phyloP scores from a whole-genome alignment of 2,888 invertebrate species.

The Tenthredo amoena region DNA sequence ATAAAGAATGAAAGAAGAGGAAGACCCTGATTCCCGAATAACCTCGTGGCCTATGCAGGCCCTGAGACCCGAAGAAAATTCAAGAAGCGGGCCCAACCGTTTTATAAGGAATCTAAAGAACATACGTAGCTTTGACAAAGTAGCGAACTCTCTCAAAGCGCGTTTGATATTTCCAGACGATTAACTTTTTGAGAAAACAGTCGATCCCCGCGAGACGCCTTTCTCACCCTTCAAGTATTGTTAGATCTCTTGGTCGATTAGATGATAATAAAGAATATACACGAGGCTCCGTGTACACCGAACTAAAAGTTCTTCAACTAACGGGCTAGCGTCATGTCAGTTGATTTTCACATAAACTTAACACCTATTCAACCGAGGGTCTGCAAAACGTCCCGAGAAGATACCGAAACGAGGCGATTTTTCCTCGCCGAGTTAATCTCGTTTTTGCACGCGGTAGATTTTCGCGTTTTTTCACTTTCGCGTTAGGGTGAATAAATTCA shows the following conservation, averaged over 20 bases:
- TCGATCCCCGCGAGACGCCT: slow-evolving; percentile 35
- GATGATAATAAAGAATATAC: slow-evolving; percentile 41
- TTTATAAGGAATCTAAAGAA: slow-evolving; percentile 33
- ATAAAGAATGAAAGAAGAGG: slow-evolving; percentile 24
- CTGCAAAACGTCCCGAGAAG: background rate
- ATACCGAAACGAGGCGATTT: background rate
- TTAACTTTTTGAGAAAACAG: slow-evolving; percentile 49
- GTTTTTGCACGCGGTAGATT: background rate
- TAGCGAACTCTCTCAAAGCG: slow-evolving; percentile 52
- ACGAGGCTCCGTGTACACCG: background rate
- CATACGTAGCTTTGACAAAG: slow-evolving; percentile 30
- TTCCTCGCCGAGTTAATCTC: background rate
- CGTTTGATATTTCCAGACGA: slow-evolving; percentile 53
- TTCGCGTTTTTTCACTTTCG: background rate
- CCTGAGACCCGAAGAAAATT: background rate
- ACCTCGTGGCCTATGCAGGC: background rate
- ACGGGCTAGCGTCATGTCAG: background rate
- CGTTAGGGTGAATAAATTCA: background rate
- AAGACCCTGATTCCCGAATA: slow-evolving; percentile 5
- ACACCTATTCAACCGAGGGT: background rate
- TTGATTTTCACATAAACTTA: slow-evolving; percentile 16
- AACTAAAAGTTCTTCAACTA: background rate
- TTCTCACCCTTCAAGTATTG: slow-evolving; percentile 20
- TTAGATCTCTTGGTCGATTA: slow-evolving; percentile 45
- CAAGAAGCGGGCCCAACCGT: slow-evolving; percentile 26